Evolutionary conservation across 2,888 invertebrate species (phyloP).

Genomic region (Diplolepis rosae): DNA sequence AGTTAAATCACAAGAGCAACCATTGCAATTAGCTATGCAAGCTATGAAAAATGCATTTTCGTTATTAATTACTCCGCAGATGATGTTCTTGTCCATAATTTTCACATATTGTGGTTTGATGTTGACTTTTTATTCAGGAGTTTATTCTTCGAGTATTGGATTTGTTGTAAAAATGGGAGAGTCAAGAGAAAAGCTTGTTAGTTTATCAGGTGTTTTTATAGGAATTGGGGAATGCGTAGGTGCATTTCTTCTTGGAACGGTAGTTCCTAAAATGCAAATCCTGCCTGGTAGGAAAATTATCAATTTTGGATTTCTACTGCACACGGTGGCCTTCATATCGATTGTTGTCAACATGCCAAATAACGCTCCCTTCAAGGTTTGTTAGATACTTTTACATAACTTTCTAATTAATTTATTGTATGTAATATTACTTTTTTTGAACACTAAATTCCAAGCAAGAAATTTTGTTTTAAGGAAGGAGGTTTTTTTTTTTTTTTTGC

Average conservation of each 20-base stretch:
- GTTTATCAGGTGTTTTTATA: slow-evolving; percentile 94
- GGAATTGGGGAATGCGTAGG: slow-evolving; percentile 96
- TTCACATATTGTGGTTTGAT: slow-evolving; percentile 96
- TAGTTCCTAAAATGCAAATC: slow-evolving; percentile 80
- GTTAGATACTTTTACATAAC: too few species aligned
- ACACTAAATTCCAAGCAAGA: too few species aligned
- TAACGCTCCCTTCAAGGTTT: slow-evolving; percentile 82
- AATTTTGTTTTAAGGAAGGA: too few species aligned
- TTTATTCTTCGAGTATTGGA: slow-evolving; percentile 94
- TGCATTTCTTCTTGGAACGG: slow-evolving; percentile 92
- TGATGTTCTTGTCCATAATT: slow-evolving; percentile 88
- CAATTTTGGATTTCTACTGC: slow-evolving; percentile 87
- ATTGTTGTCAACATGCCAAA: slow-evolving; percentile 93
- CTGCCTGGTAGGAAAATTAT: slow-evolving; percentile 95
- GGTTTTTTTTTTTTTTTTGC: too few species aligned
- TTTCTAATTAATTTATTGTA: too few species aligned
- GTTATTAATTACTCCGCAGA: slow-evolving; percentile 86
- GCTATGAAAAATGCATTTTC: slow-evolving; percentile 85
- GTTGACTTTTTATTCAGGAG: slow-evolving; percentile 95
- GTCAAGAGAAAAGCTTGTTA: slow-evolving; percentile 89
- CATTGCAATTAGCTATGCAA: slow-evolving; percentile 68
- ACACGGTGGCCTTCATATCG: slow-evolving; percentile 87
- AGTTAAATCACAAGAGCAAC: slow-evolving; percentile 62
- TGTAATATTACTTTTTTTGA: too few species aligned
- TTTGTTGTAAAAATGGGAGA: slow-evolving; percentile 87